Base-by-base conservation (phyloP, 2,113 vertebrate genomes). In the Typhlomys cinereus region DNA sequence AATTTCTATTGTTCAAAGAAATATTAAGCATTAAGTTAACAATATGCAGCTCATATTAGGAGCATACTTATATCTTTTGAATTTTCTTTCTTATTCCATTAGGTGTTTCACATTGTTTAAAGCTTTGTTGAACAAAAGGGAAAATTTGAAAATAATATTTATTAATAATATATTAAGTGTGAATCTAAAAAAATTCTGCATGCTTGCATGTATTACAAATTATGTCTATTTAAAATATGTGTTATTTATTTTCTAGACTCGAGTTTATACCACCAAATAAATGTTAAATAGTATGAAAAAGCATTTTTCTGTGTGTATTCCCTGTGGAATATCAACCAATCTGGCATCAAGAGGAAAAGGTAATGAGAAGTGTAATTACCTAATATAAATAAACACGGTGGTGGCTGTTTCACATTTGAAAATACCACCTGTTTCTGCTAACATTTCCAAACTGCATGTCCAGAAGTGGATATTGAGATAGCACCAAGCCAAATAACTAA, bases 341-440 rank as follows among this genome's bases (percentile, higher is more conserved):
- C 81, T 97, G 95, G 71, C 79, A 94, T 75, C 67, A 95, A 95
- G 83, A 93, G 62, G 54, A 96, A 96, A 87, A 97, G 54, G 57
- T 91, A 97, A 96, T 96, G 96, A 97, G 85, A 95, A 97, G 67
- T 78, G n/a, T 95, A 96, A 97, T 97, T 97, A 95, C 74, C 73
- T 96, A 81, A 92, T 95, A 95, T 95, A 97, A 97, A 97, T 96
- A 95, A 97, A 52, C 31, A 95, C 90, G 94, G 48, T 52, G 70
- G 86, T 97, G 74, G 57, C 85, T 97, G n/a, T 91, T 96, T 98
- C 95, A 85, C 27, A 27, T 92, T 97, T 95, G 76, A 96, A 97
- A 98, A 94, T 81, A 80, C 39, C 70, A 95, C 82, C 90, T 97
- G 96, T 96, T 96, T 96, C 9, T 91, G 50, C 82, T 57, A 92